Evolutionary conservation across 1,140 invertebrate species (phyloP).

Genomic region (Chlorops oryzae): DNA sequence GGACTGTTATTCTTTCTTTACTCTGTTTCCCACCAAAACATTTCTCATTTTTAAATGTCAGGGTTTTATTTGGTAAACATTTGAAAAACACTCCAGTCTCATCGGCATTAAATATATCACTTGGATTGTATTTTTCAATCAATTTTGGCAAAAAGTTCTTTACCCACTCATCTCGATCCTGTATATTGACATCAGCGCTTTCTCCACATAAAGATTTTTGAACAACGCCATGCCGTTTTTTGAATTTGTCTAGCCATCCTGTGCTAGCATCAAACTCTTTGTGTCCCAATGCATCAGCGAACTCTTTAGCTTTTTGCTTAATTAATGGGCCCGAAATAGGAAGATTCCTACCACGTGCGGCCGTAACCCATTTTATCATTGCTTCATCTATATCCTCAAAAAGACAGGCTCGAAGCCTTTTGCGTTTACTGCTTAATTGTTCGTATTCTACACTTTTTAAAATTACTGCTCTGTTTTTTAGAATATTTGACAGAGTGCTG

Average conservation of each 20-base stretch:
- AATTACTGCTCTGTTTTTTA: no score
- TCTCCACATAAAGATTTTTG: no score
- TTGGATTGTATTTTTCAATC: no score
- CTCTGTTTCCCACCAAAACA: neutral
- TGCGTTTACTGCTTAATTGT: no score
- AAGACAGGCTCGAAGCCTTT: neutral
- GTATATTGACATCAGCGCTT: no score
- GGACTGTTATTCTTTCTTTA: neutral
- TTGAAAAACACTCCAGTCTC: no score
- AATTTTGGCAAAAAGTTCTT: neutral
- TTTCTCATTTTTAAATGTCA: neutral
- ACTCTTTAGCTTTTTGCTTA: no score
- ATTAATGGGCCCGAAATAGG: neutral
- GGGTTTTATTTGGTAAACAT: neutral
- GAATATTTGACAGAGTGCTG: no score
- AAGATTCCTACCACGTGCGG: constrained; percentile 2
- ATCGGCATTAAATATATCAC: neutral
- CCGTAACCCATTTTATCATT: constrained; percentile 3
- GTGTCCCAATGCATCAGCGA: neutral
- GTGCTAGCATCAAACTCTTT: neutral
- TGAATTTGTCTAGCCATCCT: neutral
- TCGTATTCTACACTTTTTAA: no score
- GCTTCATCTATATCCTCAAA: constrained; percentile 9
- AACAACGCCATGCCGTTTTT: neutral
- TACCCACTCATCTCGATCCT: neutral